Evolutionary conservation across 2,888 invertebrate genomes (phyloP).

Genomic region (Thumatha senex): DNA sequence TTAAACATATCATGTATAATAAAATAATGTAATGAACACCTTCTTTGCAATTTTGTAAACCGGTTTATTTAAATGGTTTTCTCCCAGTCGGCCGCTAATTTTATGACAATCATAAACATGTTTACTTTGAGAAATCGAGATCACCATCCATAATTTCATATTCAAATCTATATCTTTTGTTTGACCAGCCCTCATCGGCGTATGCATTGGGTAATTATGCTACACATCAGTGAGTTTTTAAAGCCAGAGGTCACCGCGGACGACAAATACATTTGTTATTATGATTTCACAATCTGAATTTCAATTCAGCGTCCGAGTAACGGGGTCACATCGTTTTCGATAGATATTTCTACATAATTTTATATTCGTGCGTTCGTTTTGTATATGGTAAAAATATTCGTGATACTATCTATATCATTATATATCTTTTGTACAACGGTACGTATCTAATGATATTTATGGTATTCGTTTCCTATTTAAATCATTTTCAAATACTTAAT

Average conservation of each 20-base stretch:
- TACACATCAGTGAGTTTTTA: slow-evolving; percentile 54
- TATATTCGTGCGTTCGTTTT: slow-evolving; percentile 49
- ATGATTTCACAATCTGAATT: slow-evolving; percentile 74
- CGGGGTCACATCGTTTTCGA: slow-evolving; percentile 75
- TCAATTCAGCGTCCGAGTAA: slow-evolving; percentile 72
- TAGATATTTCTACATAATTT: slow-evolving; percentile 65
- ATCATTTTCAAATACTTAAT: slow-evolving; percentile 29
- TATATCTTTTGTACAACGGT: slow-evolving; percentile 43
- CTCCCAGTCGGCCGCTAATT: slow-evolving; percentile 34
- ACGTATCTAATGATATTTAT: slow-evolving; percentile 47
- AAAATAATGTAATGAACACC: too few species aligned
- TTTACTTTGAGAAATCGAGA: slow-evolving; percentile 68
- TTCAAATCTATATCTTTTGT: slow-evolving; percentile 73
- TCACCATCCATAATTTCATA: slow-evolving; percentile 67
- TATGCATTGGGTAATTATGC: slow-evolving; percentile 69
- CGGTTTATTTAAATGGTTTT: slow-evolving; percentile 11
- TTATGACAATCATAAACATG: slow-evolving; percentile 47
- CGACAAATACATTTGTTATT: slow-evolving; percentile 74
- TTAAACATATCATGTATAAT: too few species aligned
- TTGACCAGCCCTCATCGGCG: slow-evolving; percentile 70
- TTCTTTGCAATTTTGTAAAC: slow-evolving; percentile 10
- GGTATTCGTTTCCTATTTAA: slow-evolving; percentile 45
- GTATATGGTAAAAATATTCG: slow-evolving; percentile 38
- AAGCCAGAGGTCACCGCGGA: slow-evolving; percentile 69
- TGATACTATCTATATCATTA: slow-evolving; percentile 6